Conservation (phyloP, 2,888 invertebrate species). For the Opisthograptis luteolata region DNA sequence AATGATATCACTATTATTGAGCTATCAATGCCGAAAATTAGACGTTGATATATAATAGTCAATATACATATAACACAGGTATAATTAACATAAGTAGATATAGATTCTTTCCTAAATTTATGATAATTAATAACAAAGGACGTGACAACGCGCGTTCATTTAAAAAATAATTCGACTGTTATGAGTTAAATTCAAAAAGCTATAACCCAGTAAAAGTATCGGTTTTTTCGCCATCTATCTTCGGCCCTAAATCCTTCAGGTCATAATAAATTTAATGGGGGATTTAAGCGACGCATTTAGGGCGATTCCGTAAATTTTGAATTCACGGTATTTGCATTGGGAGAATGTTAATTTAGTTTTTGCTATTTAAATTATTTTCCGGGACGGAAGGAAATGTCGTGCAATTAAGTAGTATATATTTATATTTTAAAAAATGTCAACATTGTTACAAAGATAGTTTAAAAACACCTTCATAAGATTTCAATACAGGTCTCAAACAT, state of each 20-base stretch:
- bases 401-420: background rate
- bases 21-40: too few species aligned
- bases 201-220: conserved; percentile 15
- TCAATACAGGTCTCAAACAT: too few species aligned
- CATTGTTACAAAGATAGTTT: background rate
- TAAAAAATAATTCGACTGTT: too few species aligned
- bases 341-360: conserved; percentile 19
- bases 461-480: too few species aligned
- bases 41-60: too few species aligned
- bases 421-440: background rate
- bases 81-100: too few species aligned
- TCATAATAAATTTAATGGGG: conserved; percentile 29
- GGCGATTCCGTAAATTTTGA: conserved; percentile 21
- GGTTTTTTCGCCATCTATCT: conserved; percentile 21
- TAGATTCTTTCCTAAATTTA: too few species aligned
- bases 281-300: conserved; percentile 19
- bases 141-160: too few species aligned
- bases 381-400: background rate
- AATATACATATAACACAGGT: too few species aligned
- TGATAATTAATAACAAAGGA: too few species aligned
- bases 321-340: conserved; percentile 20
- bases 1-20: too few species aligned
- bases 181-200: conserved; percentile 8
- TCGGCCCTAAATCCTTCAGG: conserved; percentile 23
- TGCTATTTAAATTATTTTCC: background rate